These are phyloP conservation scores for Solenopsis invicta DNA, from an alignment of 1,140 invertebrate genomes.

Conservation along the genomic window DNA sequence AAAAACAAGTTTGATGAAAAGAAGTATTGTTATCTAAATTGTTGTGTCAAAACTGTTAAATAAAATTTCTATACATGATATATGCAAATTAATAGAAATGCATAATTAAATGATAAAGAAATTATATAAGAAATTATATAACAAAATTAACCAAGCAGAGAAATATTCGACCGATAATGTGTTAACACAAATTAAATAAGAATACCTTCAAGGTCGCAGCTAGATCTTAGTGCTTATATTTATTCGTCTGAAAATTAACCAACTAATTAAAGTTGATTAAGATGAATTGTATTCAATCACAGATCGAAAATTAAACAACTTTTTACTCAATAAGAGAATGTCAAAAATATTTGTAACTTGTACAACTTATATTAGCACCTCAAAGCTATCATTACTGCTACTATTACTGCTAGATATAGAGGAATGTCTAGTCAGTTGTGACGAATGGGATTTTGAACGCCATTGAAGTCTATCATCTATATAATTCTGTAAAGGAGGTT, in stretches of 20 bases:
- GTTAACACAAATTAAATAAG: no score
- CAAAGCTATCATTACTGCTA: conserved; percentile 28
- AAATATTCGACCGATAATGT: no score
- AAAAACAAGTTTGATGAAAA: neutral
- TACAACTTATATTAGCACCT: conserved; percentile 74
- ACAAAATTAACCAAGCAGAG: neutral
- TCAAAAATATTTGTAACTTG: conserved; percentile 30
- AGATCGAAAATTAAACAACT: neutral
- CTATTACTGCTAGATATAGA: conserved; percentile 80
- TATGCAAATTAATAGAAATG: neutral
- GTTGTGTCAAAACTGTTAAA: neutral
- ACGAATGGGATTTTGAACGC: conserved; percentile 84
- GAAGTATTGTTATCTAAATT: neutral
- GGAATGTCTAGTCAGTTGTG: conserved; percentile 81
- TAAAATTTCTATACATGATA: neutral
- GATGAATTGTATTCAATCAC: no score
- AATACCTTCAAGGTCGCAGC: no score
- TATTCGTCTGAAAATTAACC: no score
- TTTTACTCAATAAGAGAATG: neutral
- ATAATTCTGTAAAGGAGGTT: conserved; percentile 84
- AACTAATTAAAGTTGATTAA: no score
- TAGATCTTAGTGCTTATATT: no score
- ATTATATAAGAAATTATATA: neutral
- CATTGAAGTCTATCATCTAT: conserved; percentile 62
- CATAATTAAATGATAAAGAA: neutral